Evolutionary conservation across 2,113 vertebrate species (phyloP), one percentile per base, ranked within the genome.

Genomic region (Phoxinus phoxinus): DNA sequence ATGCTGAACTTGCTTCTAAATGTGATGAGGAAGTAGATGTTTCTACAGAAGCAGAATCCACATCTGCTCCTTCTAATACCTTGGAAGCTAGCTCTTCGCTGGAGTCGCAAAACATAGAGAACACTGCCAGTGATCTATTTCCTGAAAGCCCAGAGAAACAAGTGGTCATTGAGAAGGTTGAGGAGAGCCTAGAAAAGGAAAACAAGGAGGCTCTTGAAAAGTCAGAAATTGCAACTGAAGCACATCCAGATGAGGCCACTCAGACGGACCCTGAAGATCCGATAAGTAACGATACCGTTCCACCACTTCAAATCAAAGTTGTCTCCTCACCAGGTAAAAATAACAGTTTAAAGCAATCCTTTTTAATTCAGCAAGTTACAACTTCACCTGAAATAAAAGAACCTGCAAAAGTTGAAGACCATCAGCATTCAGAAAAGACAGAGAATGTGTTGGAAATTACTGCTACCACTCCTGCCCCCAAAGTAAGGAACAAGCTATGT

Each of bases 281-380:
- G 12, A 75, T 8, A 80, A 81, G 19, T 91, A 93, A 77, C 11
- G 84, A 92, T 65, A 35, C 85, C 3, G 85, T 94, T 90, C 93
- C 93, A 41, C 93, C 94, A n/a, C 91, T 94, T 86, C 94, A 95
- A 86, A 94, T 94, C 44, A 95, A 95, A 89, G 92, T 95, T 81
- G 92, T 94, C 13, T 94, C 93, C 25, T 95, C 94, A 81, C 94
- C 94, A 15, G 91, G 93, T 35, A 95, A 94, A 89, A 90, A 86
- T 63, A 93, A 91, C 88, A 93, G 90, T 84, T 91, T 92, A 78
- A 95, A 94, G 84, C 93, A 93, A 11, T 94, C 94, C 23, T 93
- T 95, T 90, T 91, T 93, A 83, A 92, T 95, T 88, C 93, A 94
- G 56, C 88, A 94, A 79, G 89, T 93, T 21, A 89, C 90, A 83